Percentiles rank a stretch among this genome's conserved stretches.
Conservation (phyloP, 2,888 invertebrate genomes). For the Lepas anatifera region DNA sequence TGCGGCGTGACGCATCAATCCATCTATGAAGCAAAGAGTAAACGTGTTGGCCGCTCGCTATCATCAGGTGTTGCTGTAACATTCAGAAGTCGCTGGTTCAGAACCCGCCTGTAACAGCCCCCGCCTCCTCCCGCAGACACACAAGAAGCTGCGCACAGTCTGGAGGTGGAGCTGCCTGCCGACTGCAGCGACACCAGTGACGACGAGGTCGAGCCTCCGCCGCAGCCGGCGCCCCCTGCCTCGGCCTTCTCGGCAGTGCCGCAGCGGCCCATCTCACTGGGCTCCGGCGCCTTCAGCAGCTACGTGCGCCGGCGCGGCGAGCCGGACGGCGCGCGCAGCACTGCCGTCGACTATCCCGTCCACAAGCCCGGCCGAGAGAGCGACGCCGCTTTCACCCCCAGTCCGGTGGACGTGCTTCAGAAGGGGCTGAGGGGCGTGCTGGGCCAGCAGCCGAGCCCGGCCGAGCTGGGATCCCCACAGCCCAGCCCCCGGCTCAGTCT, state of each 20-base stretch:
- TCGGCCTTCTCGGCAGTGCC: constrained; percentile 27
- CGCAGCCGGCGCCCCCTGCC: not conserved
- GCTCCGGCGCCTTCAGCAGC: constrained; percentile 60
- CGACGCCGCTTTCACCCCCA: constrained; percentile 78
- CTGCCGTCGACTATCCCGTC: constrained; percentile 13
- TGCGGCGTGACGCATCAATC: no score
- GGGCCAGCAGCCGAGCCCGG: constrained; percentile 41
- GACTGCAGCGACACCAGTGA: constrained; percentile 39
- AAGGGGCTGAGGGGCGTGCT: constrained; percentile 48
- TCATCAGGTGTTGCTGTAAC: no score
- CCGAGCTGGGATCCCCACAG: constrained; percentile 26
- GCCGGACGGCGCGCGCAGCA: constrained; percentile 53
- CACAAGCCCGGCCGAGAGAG: constrained; percentile 44
- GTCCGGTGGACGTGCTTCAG: constrained; percentile 45
- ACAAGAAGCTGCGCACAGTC: constrained; percentile 80
- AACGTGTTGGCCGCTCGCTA: no score
- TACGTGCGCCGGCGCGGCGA: constrained; percentile 75
- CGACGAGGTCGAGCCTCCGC: constrained; percentile 43
- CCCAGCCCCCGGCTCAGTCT: constrained; percentile 43
- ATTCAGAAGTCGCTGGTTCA: no score
- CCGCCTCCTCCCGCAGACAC: constrained; percentile 62
- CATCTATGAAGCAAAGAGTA: no score
- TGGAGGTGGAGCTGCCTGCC: constrained; percentile 69
- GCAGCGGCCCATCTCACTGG: constrained; percentile 33
- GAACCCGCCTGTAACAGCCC: no score